phyloP scores from a whole-genome alignment of 2,113 vertebrate genomes.

The Gopherus flavomarginatus region DNA sequence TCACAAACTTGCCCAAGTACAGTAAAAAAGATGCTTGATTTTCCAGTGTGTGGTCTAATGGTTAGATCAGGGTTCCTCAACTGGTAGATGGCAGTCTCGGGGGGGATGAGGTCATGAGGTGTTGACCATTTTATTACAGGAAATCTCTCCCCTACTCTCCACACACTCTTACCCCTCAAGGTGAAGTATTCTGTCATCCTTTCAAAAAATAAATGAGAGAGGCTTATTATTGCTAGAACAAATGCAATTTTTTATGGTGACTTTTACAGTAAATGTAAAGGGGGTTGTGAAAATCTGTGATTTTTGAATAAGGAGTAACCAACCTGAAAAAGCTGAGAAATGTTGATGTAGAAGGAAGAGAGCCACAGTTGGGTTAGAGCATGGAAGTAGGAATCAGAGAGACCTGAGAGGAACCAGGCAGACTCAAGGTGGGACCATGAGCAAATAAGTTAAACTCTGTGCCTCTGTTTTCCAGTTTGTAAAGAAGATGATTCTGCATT shows the following conservation, averaged over 20 bases:
- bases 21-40: accelerated
- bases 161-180: not conserved
- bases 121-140: not conserved
- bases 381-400: not conserved
- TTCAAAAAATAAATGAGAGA: not conserved
- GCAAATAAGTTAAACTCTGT: not conserved
- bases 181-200: not conserved
- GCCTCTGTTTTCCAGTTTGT: not conserved
- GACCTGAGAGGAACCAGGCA: not conserved
- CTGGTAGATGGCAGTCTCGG: not conserved
- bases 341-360: not conserved
- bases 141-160: not conserved
- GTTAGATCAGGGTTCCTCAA: not conserved
- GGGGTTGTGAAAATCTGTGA: not conserved
- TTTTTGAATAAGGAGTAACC: not conserved
- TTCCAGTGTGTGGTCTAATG: not conserved
- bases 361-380: not conserved
- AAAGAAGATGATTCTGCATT: not conserved
- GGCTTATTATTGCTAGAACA: not conserved
- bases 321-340: not conserved
- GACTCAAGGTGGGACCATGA: not conserved
- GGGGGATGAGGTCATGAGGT: not conserved
- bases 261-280: not conserved
- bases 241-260: not conserved
- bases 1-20: not conserved